Evolutionary conservation across 2,797 vertebrate genomes (phyloP), one percentile per base, ranked within the genome.

Genomic region (Channa striata): DNA sequence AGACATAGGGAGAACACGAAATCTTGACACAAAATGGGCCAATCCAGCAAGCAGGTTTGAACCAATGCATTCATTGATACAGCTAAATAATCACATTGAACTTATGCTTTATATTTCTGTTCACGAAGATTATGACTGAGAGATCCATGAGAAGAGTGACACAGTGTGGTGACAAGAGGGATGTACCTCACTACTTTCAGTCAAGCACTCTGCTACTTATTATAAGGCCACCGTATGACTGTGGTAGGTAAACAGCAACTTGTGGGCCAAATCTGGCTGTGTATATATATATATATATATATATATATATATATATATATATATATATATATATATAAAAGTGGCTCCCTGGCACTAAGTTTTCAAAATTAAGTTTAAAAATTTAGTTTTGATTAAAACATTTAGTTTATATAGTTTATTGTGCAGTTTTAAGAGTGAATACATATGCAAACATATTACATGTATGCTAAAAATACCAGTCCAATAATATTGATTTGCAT

Each of bases 101-200:
- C 19, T 30, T 12, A 33, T 23, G 11, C 44, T n/a, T 23, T 34
- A 54, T 51, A 19, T 68, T 82, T 49, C 77, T 81, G 76, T 83
- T 70, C 42, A n/a, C 50, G 37, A 6, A 3, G 36, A 6, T 37
- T 57, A 33, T 16, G 20, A 60, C 20, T 14, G 6, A 60, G 20
- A 72, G 72, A 75, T 44, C 49, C 64, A 61, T 34, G 77, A 68
- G 58, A 81, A 88, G 70, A 72, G 86, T 83, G 91, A 90, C 90
- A 87, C 86, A 0, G 56, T 90, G 89, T 91, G 92, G 91, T 63
- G 37, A 34, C 85, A 87, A 74, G 46, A 49, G 74, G 77, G 68
- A 84, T 12, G 47, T 44, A 12, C 74, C 36, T 37, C 47, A 40
- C 33, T 23, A 25, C 54, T 36, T 40, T 21, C 20, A 64, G 21